Conservation (phyloP, 2,113 vertebrate species). For the Phoxinus phoxinus region DNA sequence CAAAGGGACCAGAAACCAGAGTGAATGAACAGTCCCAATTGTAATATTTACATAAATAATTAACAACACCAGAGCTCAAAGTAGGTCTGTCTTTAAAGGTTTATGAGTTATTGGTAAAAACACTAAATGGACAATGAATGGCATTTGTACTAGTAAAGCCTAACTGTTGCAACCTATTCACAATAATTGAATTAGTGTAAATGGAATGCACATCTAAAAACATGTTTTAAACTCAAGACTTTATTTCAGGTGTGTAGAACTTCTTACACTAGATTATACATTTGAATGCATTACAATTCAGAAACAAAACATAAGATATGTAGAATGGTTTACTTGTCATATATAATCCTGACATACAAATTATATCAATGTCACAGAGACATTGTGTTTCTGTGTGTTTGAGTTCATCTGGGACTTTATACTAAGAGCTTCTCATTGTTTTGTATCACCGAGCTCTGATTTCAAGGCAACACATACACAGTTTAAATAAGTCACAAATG, state of each 20-base stretch:
- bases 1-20: neutral
- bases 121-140: neutral
- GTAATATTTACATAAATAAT: neutral
- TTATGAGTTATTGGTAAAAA: too few relatives aligned
- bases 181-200: neutral
- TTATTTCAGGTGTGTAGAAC: neutral
- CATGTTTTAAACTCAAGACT: neutral
- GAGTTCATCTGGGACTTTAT: neutral
- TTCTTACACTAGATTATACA: neutral
- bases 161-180: neutral
- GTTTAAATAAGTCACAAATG: slow-evolving; percentile 19
- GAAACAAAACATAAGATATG: neutral
- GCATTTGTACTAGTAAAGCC: neutral
- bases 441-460: neutral
- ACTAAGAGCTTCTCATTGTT: neutral
- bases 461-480: slow-evolving; percentile 9
- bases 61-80: neutral
- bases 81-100: neutral
- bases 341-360: neutral
- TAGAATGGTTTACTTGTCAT: neutral
- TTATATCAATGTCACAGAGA: neutral
- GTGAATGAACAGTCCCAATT: neutral
- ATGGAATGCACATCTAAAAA: neutral
- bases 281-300: neutral
- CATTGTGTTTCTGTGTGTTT: neutral